Percentiles rank a stretch among this genome's conserved stretches.
These are phyloP conservation scores for Penaeus monodon DNA, from an alignment of 2,888 invertebrate genomes.

Conservation along the genomic window DNA sequence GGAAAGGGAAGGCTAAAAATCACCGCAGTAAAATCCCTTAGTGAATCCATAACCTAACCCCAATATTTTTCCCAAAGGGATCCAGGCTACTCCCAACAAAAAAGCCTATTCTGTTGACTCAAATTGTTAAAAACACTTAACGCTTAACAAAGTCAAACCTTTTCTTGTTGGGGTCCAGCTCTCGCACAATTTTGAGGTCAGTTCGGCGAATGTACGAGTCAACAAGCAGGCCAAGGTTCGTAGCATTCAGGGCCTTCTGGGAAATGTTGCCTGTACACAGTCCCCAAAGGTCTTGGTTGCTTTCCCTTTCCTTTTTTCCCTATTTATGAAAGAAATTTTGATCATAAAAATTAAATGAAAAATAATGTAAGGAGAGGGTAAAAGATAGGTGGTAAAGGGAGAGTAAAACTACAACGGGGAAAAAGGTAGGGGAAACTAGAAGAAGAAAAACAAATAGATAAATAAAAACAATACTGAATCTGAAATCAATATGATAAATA, in stretches of 20 bases:
- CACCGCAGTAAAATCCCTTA: too few relatives aligned
- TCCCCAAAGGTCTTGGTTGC: slow-evolving; percentile 92
- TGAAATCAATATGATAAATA: too few relatives aligned
- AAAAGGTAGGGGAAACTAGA: not conserved
- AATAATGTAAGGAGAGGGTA: not conserved
- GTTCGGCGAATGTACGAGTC: slow-evolving; percentile 91
- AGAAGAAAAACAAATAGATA: not conserved
- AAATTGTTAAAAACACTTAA: not conserved
- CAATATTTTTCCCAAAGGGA: too few relatives aligned
- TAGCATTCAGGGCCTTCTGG: slow-evolving; percentile 90
- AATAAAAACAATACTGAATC: too few relatives aligned
- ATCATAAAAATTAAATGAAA: not conserved
- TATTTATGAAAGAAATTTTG: slow-evolving; percentile 70
- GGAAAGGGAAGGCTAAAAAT: too few relatives aligned
- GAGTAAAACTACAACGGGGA: not conserved
- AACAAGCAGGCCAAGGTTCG: slow-evolving; percentile 92
- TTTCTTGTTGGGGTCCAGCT: slow-evolving; percentile 74
- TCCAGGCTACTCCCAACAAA: not conserved
- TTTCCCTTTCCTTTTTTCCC: slow-evolving; percentile 81
- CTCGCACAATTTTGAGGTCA: slow-evolving; percentile 90
- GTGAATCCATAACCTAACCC: too few relatives aligned
- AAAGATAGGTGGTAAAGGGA: not conserved
- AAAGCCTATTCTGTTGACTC: not conserved
- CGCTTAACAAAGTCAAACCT: slow-evolving; percentile 33
- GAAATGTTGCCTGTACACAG: slow-evolving; percentile 92